Conservation (phyloP, 2,888 invertebrate genomes). For the Cataglyphis cursor region DNA sequence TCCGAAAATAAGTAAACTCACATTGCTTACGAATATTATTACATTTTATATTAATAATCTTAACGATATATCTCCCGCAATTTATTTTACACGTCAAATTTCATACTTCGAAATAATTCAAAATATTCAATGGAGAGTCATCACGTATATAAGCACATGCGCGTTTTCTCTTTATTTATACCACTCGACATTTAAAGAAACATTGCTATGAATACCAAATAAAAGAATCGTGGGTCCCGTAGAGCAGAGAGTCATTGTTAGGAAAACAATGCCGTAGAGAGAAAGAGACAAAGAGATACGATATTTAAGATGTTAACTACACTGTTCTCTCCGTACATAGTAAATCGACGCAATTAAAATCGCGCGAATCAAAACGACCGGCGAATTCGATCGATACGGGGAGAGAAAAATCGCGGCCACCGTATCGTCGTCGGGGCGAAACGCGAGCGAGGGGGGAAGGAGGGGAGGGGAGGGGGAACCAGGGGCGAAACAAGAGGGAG, state of each 20-base stretch:
- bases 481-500: conserved; percentile 6
- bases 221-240: neutral
- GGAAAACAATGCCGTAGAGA: neutral
- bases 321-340: neutral
- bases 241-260: neutral
- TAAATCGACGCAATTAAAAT: conserved; percentile 32
- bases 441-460: no score
- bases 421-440: neutral
- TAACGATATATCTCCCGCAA: neutral
- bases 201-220: neutral
- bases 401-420: conserved; percentile 7
- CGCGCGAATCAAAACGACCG: conserved; percentile 1
- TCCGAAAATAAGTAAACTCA: conserved; percentile 51
- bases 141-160: no score
- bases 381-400: neutral
- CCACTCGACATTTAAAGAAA: neutral
- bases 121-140: neutral
- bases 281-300: neutral
- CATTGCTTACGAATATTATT: neutral
- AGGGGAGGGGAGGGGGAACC: neutral
- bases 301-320: conserved; percentile 15
- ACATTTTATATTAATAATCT: neutral
- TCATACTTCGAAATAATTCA: neutral
- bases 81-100: neutral
- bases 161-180: neutral